phyloP scores from a whole-genome alignment of 2,113 vertebrate genomes.

The Cyanoramphus novaezelandiae region DNA sequence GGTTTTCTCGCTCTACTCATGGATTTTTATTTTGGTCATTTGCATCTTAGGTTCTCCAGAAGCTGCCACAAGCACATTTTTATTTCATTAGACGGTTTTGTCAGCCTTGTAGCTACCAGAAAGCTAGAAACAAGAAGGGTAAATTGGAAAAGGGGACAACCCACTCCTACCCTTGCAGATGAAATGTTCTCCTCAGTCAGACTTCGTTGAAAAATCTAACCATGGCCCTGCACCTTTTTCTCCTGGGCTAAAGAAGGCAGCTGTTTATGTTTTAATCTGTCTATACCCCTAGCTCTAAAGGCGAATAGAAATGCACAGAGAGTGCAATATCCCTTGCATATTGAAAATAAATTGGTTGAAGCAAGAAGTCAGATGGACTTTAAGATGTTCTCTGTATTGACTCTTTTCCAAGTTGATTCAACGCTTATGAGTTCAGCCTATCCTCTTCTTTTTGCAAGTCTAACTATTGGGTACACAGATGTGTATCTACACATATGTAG shows the following conservation, averaged over 20 bases:
- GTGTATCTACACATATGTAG: neutral
- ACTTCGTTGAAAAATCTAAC: neutral
- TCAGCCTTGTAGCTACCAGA: neutral
- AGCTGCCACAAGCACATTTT: neutral
- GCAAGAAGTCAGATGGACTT: conserved; percentile 45
- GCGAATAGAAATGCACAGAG: neutral
- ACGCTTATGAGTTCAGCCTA: neutral
- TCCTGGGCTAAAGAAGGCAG: neutral
- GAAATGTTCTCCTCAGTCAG: neutral
- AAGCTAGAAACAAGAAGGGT: neutral
- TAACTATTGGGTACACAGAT: conserved; percentile 8
- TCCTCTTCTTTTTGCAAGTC: neutral
- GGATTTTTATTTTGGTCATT: conserved; percentile 8
- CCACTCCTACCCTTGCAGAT: neutral
- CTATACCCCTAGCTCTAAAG: neutral
- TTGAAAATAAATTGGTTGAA: conserved; percentile 48
- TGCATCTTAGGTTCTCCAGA: neutral
- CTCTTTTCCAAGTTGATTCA: conserved; percentile 49
- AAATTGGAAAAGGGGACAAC: neutral
- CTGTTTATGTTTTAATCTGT: neutral
- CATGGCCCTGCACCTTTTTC: neutral
- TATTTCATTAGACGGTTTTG: neutral
- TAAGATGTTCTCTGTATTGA: conserved; percentile 38
- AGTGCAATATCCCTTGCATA: conserved; percentile 9
- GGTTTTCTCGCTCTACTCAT: neutral